Base-by-base conservation (phyloP, 1,140 invertebrate species). In the Drosophila chauvacae region DNA sequence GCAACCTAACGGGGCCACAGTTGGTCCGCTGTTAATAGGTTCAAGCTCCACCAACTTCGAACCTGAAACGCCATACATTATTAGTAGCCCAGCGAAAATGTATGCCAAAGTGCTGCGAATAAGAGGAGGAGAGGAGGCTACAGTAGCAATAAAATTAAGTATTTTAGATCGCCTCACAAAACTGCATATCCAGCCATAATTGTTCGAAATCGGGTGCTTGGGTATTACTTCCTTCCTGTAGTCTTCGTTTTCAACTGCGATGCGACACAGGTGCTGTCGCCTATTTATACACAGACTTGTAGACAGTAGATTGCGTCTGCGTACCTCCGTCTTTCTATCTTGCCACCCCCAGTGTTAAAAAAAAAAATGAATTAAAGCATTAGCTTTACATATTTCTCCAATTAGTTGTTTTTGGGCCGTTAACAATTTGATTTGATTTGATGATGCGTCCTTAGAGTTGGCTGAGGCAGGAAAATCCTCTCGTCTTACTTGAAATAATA, bases 1-100 rank as follows among this genome's bases (percentile, higher is more conserved):
- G 60, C 94, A 94, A 50, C 93, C 93, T 13, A 94, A 60, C 13
- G 91, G 86, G 1, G 87, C 74, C 5, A 64, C 51, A 10, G 84
- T 87, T 6, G 87, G 85, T 41, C 77, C 85, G 39, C 74, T 91
- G 39, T 68, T 77, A 7, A 92, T 68, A 0, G 82, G 82, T 39
- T 92, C 69, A 4, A 91, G 53, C 16, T 91, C 86, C 9, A 91
- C 57, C 28, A 91, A 18, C 51, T 91, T 82, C 4, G 81, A 60
- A 6, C 30, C 50, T 18, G 7, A 61, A 37, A 62, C 42, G n/a
- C 23, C 37, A n/a, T 23, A 61, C 28, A 69, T 2, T 16, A 62
- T 47, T 18, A 60, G 48, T 13, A 55, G 16, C 3, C 69, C 45
- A 9, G 70, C 7, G 6, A 66, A 65, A 1, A 78, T 10, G 41